phyloP scores from a whole-genome alignment of 92 coral and sea anemone species.

The Epizoanthus scotinus region DNA sequence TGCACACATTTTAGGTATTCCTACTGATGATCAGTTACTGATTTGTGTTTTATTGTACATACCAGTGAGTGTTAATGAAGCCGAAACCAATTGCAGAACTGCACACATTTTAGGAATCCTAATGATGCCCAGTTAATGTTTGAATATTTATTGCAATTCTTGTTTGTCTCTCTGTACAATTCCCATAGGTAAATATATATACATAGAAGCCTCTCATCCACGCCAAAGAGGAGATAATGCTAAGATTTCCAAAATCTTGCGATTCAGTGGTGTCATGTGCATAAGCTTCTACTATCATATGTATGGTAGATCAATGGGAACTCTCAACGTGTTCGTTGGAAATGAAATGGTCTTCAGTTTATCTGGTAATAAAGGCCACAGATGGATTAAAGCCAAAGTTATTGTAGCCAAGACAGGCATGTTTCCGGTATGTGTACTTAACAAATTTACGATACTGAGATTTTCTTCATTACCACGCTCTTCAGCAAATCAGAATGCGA shows the following conservation, averaged over 20 bases:
- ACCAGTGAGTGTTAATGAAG: no score
- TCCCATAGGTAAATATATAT: conserved; percentile 25
- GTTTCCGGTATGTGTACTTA: conserved; percentile 16
- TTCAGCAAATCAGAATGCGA: no score
- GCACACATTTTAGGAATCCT: no score
- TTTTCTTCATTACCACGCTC: no score
- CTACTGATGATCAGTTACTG: no score
- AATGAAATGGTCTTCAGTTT: conserved; percentile 3
- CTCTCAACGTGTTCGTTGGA: conserved; percentile 36
- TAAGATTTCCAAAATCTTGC: background rate
- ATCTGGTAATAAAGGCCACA: conserved; percentile 46
- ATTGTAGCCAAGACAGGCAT: conserved; percentile 15
- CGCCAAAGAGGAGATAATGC: conserved; percentile 22
- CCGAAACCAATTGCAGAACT: no score
- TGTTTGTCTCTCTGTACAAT: no score
- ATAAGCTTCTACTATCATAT: conserved; percentile 43
- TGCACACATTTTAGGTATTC: no score
- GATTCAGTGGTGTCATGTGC: conserved; percentile 21
- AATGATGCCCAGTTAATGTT: no score
- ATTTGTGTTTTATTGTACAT: no score
- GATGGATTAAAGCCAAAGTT: conserved; percentile 18
- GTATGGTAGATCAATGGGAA: conserved; percentile 42
- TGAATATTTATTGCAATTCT: no score
- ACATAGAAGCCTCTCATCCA: conserved; percentile 29
- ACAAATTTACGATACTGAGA: no score